Conservation (phyloP, 2,888 invertebrate species). For the Maniola hyperantus region DNA sequence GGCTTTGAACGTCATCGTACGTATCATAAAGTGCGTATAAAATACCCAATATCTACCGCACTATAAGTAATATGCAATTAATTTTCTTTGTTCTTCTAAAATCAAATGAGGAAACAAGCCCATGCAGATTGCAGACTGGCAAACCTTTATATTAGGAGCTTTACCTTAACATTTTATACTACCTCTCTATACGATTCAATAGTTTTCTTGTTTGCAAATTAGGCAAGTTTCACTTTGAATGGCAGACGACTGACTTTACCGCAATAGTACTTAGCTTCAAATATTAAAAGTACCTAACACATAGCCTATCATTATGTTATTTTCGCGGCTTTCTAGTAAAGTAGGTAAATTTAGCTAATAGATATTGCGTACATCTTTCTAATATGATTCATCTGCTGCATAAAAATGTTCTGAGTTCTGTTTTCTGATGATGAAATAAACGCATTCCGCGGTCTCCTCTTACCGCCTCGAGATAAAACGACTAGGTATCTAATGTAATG, state of each 20-base stretch:
- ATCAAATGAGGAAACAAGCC: neutral
- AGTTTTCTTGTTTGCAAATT: constrained; percentile 9
- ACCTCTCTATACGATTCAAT: neutral
- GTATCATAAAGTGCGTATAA: too few relatives aligned
- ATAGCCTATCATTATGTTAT: too few relatives aligned
- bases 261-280: too few relatives aligned
- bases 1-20: neutral
- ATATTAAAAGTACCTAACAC: neutral
- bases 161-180: constrained; percentile 17
- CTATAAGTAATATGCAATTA: neutral
- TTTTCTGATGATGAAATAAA: constrained; percentile 67
- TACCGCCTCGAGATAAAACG: constrained; percentile 30
- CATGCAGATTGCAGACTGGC: neutral
- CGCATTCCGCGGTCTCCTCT: constrained; percentile 67
- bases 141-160: constrained; percentile 8
- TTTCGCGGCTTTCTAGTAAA: neutral
- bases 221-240: neutral
- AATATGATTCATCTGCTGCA: constrained; percentile 40
- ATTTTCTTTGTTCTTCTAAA: constrained; percentile 3
- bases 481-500: too few relatives aligned
- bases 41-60: neutral
- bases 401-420: constrained; percentile 43
- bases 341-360: constrained; percentile 42
- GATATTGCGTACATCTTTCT: constrained; percentile 45
- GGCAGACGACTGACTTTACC: too few relatives aligned